Percentiles rank a stretch among this genome's conserved stretches.
These are phyloP conservation scores for Petrolisthes cinctipes DNA, from an alignment of 2,888 invertebrate genomes.

Conservation along the genomic window DNA sequence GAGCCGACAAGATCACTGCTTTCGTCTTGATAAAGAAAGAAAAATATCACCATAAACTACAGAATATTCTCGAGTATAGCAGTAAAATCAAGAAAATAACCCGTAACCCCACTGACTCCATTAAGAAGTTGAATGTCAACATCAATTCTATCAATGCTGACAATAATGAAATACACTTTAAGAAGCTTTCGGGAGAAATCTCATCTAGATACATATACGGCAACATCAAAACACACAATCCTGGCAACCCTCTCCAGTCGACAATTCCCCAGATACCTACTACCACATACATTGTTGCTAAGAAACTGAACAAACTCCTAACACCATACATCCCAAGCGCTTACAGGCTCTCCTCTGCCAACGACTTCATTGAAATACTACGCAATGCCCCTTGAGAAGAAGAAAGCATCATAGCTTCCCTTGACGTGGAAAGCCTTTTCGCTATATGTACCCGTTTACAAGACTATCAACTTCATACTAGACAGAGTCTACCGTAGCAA, in stretches of 20 bases:
- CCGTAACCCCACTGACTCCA: neutral
- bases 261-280: no score
- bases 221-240: neutral
- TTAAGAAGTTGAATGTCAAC: neutral
- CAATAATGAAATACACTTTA: neutral
- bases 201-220: neutral
- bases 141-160: neutral
- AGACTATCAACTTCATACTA: constrained; percentile 1
- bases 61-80: neutral
- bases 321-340: no score
- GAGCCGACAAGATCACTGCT: neutral
- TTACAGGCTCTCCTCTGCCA: no score
- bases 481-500: no score
- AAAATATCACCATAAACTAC: neutral
- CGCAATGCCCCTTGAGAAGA: no score
- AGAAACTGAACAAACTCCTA: neutral
- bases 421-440: neutral
- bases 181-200: neutral
- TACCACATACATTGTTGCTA: neutral
- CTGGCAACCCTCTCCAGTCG: neutral
- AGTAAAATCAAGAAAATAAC: neutral
- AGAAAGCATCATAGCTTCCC: no score
- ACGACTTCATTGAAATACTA: no score
- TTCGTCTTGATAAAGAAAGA: neutral
- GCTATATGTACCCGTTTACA: constrained; percentile 1